Evolutionary conservation across 2,888 invertebrate species (phyloP).

Genomic region (Tinea pellionella): DNA sequence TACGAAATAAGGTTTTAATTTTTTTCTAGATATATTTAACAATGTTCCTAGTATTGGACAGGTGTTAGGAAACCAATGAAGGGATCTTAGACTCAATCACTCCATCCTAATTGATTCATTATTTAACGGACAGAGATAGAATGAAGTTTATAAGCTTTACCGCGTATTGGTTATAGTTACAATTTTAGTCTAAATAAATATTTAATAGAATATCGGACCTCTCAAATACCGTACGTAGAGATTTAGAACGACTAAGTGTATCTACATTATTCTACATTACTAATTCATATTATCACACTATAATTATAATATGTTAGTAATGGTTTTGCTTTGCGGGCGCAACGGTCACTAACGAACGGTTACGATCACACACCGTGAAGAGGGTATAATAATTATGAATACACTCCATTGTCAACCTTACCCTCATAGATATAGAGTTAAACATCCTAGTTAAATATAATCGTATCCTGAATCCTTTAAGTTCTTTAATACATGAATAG

Average conservation of each 20-base stretch:
- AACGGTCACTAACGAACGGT: conserved; percentile 48
- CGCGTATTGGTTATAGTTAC: too few species aligned
- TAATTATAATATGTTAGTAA: not conserved
- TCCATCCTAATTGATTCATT: not conserved
- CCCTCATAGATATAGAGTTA: not conserved
- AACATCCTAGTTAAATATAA: not conserved
- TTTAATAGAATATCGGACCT: too few species aligned
- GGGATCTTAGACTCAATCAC: not conserved
- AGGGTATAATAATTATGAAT: conserved; percentile 17
- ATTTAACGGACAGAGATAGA: not conserved
- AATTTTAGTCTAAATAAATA: too few species aligned
- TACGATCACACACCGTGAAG: conserved; percentile 51
- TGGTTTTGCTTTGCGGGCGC: conserved; percentile 21
- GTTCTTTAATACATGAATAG: not conserved
- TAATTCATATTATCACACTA: not conserved
- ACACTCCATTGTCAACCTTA: not conserved
- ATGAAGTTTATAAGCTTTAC: not conserved
- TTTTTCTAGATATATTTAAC: too few species aligned
- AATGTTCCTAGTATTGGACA: not conserved
- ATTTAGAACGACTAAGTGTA: too few species aligned
- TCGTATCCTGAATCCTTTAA: conserved; percentile 1
- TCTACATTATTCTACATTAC: not conserved
- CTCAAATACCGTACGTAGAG: too few species aligned
- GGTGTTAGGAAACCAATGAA: not conserved
- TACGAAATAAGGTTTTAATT: too few species aligned